Conservation (phyloP, 2,113 vertebrate genomes). For the Labeo catla region DNA sequence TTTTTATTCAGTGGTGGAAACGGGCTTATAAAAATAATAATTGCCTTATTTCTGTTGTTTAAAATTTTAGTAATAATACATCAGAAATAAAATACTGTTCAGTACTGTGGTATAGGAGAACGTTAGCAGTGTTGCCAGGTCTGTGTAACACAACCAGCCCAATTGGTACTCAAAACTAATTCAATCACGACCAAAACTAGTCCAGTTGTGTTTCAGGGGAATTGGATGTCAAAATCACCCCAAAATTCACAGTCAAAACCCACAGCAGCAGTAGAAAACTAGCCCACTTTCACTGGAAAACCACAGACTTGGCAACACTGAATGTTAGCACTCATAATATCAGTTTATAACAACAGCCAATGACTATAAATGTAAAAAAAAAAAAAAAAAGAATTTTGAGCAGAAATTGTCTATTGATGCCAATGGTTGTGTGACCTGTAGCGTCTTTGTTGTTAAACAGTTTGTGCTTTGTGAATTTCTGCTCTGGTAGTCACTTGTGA, state of each 20-base stretch:
- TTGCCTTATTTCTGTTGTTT: background rate
- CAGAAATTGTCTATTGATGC: background rate
- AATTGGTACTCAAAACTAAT: no score
- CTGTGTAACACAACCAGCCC: no score
- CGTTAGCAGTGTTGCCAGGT: background rate
- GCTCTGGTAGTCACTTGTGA: background rate
- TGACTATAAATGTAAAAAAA: background rate
- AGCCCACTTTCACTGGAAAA: no score
- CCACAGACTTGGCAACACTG: no score
- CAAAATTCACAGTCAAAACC: no score
- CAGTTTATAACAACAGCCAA: background rate
- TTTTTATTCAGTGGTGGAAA: no score
- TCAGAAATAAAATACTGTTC: background rate
- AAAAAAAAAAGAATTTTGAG: background rate
- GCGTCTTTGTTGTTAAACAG: background rate
- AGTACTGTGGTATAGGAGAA: background rate
- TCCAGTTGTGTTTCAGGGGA: no score
- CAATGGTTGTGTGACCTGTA: background rate
- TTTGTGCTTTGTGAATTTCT: background rate
- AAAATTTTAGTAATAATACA: background rate
- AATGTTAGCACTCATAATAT: background rate
- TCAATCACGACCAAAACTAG: no score
- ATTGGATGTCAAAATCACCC: no score
- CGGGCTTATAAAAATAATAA: no score
- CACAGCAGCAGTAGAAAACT: no score